phyloP scores from a whole-genome alignment of 2,113 vertebrate species.

The Sphaerodactylus townsendi region DNA sequence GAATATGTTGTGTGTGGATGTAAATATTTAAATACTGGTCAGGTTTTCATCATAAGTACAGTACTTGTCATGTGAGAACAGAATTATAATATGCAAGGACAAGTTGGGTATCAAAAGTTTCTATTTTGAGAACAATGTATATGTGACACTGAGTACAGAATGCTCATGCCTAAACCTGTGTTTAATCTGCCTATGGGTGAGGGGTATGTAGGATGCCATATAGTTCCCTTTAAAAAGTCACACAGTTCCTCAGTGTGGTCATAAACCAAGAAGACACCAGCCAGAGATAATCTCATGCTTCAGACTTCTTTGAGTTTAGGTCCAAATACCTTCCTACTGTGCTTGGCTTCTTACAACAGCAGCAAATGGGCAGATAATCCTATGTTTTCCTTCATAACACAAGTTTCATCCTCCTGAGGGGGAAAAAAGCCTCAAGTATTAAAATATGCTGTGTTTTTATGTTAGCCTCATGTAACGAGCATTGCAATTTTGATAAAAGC shows the following conservation, averaged over 20 bases:
- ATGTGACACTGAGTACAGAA: not conserved
- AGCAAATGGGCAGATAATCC: not conserved
- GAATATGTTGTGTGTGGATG: not conserved
- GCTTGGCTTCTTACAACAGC: not conserved
- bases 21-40: not conserved
- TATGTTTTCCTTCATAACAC: not conserved
- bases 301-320: not conserved
- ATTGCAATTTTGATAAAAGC: slow-evolving; percentile 43
- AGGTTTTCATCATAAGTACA: not conserved
- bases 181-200: not conserved
- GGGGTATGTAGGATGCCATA: not conserved
- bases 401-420: not conserved
- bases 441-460: slow-evolving; percentile 42
- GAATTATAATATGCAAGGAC: not conserved
- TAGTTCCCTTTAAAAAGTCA: not conserved
- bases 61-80: not conserved
- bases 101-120: no score
- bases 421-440: slow-evolving; percentile 32
- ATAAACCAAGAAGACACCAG: not conserved
- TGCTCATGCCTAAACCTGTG: not conserved
- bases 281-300: not conserved
- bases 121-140: not conserved
- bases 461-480: slow-evolving; percentile 38
- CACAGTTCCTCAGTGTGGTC: not conserved
- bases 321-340: not conserved